Evolutionary conservation across 2,888 invertebrate genomes (phyloP).

Genomic region (Apodemia hepburni): DNA sequence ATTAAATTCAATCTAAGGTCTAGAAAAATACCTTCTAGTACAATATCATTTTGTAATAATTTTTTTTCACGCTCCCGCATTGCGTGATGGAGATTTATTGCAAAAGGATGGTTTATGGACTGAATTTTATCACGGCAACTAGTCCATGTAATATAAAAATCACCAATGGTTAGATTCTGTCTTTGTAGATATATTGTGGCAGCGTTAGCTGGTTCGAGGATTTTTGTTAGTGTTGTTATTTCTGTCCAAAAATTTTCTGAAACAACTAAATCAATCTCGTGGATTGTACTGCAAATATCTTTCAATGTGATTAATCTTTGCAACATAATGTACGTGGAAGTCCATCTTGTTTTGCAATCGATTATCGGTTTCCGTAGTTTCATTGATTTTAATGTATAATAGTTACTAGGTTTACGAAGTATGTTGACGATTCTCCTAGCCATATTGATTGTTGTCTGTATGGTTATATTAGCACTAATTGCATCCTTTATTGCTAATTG

Average conservation of each 20-base stretch:
- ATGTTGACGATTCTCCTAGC: background rate
- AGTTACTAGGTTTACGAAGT: background rate
- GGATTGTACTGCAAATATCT: background rate
- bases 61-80: slow-evolving; percentile 4
- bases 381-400: background rate
- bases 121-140: slow-evolving; percentile 1
- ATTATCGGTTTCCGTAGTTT: background rate
- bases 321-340: background rate
- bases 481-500: slow-evolving; percentile 1
- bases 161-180: slow-evolving; percentile 7
- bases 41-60: background rate
- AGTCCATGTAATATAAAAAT: slow-evolving; percentile 13
- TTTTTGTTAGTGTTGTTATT: slow-evolving; percentile 3
- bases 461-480: background rate
- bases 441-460: background rate
- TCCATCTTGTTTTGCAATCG: background rate
- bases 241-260: slow-evolving; percentile 10
- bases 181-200: slow-evolving; percentile 2
- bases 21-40: slow-evolving; percentile 8
- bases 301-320: slow-evolving; percentile 1
- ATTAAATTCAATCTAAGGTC: slow-evolving; percentile 5
- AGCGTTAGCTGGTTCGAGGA: background rate
- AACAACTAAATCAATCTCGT: background rate
- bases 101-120: slow-evolving; percentile 1
- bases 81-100: background rate